Evolutionary conservation across 2,797 vertebrate genomes (phyloP).

Genomic region (Paratrypauchen microcephalus): DNA sequence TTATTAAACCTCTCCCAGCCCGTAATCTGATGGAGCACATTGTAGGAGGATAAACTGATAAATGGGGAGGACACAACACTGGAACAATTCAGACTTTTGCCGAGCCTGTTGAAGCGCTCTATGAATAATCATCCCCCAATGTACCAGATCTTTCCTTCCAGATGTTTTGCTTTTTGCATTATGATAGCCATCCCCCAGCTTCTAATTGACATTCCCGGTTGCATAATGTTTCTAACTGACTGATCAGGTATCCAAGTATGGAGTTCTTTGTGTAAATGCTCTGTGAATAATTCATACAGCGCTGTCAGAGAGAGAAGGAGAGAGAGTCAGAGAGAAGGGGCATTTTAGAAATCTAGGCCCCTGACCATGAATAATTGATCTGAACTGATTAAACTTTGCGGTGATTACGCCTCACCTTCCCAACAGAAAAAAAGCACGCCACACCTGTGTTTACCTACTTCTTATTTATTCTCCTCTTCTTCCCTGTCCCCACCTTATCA

Average conservation of each 20-base stretch:
- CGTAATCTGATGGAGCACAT: slow-evolving; percentile 5
- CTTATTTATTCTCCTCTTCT: slow-evolving; percentile 60
- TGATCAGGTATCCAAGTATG: slow-evolving; percentile 80
- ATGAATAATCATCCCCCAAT: slow-evolving; percentile 21
- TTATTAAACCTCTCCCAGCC: slow-evolving; percentile 28
- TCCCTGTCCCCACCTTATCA: slow-evolving; percentile 43
- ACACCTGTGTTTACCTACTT: slow-evolving; percentile 79
- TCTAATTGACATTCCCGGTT: slow-evolving; percentile 79
- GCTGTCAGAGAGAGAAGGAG: slow-evolving; percentile 66
- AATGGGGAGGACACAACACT: slow-evolving; percentile 20
- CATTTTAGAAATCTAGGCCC: slow-evolving; percentile 80
- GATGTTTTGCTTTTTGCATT: slow-evolving; percentile 50
- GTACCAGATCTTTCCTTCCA: slow-evolving; percentile 28
- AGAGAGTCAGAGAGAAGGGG: slow-evolving; percentile 45
- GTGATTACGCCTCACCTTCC: slow-evolving; percentile 80
- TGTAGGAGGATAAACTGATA: slow-evolving; percentile 35
- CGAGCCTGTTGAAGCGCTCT: slow-evolving; percentile 27
- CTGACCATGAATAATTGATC: slow-evolving; percentile 86
- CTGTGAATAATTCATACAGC: slow-evolving; percentile 81
- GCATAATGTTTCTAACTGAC: slow-evolving; percentile 81
- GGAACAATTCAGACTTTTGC: slow-evolving; percentile 31
- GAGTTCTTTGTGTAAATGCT: slow-evolving; percentile 83
- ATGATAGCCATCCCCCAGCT: slow-evolving; percentile 57
- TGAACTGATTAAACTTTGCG: slow-evolving; percentile 85
- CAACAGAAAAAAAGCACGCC: slow-evolving; percentile 73